A percentile compares a stretch with the other conserved stretches of the same genome.
Evolutionary conservation across 2,888 invertebrate genomes (phyloP).

Genomic region (Hybos culiciformis): DNA sequence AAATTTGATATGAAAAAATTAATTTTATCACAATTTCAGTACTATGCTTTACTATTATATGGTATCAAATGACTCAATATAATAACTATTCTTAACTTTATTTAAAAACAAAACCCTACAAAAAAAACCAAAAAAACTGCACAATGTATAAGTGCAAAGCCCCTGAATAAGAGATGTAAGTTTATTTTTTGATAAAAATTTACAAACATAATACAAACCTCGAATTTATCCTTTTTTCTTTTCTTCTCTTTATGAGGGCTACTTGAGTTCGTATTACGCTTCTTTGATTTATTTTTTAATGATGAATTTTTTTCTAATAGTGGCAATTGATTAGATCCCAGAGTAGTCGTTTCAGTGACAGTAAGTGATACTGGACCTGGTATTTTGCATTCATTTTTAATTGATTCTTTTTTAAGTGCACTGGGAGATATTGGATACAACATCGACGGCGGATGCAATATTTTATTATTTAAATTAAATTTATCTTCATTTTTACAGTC

Average conservation of each 20-base stretch:
- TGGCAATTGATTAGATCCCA: too few relatives aligned
- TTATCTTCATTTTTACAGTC: constrained; percentile 13
- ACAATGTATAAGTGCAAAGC: too few relatives aligned
- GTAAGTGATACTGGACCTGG: constrained; percentile 3
- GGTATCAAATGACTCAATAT: too few relatives aligned
- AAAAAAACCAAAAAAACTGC: constrained; percentile 3
- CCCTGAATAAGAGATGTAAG: too few relatives aligned
- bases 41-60: too few relatives aligned
- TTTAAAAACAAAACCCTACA: neutral
- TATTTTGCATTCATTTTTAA: constrained; percentile 13
- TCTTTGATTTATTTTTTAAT: too few relatives aligned
- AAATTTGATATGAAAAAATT: too few relatives aligned
- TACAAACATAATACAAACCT: too few relatives aligned
- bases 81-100: too few relatives aligned
- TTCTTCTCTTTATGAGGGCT: constrained; percentile 36
- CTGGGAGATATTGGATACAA: constrained; percentile 3
- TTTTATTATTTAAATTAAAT: constrained; percentile 14
- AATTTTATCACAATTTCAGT: too few relatives aligned
- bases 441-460: constrained; percentile 10
- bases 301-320: too few relatives aligned
- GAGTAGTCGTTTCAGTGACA: neutral
- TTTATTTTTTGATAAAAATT: too few relatives aligned
- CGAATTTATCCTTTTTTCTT: constrained; percentile 34
- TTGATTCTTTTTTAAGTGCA: constrained; percentile 12
- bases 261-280: constrained; percentile 32